Evolutionary conservation across 2,113 vertebrate genomes (phyloP).

Genomic region (Prunella himalayana): DNA sequence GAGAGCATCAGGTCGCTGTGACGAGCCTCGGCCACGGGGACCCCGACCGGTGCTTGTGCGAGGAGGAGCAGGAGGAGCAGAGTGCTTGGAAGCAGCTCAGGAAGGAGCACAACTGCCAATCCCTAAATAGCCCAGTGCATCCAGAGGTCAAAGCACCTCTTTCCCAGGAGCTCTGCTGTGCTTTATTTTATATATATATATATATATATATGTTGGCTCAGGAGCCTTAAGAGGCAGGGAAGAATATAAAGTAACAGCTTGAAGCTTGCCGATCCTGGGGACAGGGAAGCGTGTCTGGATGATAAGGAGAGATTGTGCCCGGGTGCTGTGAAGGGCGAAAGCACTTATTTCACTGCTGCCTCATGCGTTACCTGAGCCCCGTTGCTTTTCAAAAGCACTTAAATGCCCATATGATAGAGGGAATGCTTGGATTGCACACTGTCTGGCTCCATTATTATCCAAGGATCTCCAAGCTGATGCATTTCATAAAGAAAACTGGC

Average conservation of each 20-base stretch:
- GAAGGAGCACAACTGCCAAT: neutral
- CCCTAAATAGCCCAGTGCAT: neutral
- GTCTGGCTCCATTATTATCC: slow-evolving; percentile 62
- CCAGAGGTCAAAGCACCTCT: neutral
- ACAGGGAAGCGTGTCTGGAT: slow-evolving; percentile 37
- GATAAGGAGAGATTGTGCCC: slow-evolving; percentile 60
- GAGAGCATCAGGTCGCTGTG: neutral
- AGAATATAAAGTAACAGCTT: neutral
- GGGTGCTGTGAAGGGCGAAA: slow-evolving; percentile 67
- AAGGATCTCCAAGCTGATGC: slow-evolving; percentile 44
- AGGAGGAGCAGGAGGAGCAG: neutral
- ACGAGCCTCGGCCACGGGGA: rapidly evolving
- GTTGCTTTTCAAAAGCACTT: slow-evolving; percentile 64
- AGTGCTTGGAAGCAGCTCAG: neutral
- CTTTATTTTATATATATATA: neutral
- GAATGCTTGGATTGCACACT: slow-evolving; percentile 47
- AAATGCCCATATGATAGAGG: slow-evolving; percentile 58
- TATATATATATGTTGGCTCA: neutral
- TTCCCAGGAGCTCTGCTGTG: neutral
- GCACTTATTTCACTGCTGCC: slow-evolving; percentile 60
- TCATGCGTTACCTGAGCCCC: slow-evolving; percentile 59
- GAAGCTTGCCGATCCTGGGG: neutral
- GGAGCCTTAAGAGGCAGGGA: neutral
- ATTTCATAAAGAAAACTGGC: neutral
- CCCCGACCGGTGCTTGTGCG: rapidly evolving